phyloP scores from a whole-genome alignment of 1,140 invertebrate genomes.

The Colletes gigas region DNA sequence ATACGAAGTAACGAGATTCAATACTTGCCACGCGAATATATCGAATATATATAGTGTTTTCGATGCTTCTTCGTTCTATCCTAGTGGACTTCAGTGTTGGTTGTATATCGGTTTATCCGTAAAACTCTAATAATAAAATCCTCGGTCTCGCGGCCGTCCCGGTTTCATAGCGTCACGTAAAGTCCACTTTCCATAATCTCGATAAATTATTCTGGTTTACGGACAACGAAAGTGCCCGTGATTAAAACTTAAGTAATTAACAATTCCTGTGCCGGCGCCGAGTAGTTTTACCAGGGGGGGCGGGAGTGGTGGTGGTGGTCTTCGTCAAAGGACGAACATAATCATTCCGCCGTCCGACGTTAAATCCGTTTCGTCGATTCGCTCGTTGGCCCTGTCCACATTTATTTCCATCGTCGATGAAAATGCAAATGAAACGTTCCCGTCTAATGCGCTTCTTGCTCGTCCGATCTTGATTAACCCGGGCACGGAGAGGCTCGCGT shows the following conservation, averaged over 20 bases:
- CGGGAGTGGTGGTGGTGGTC: too few species aligned
- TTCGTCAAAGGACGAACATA: background rate
- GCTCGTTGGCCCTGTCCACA: background rate
- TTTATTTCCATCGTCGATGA: slow-evolving; percentile 6
- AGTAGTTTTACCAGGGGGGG: too few species aligned
- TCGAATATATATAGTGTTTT: too few species aligned
- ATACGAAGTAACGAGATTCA: too few species aligned
- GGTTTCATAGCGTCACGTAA: background rate
- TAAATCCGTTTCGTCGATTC: background rate
- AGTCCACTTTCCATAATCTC: background rate
- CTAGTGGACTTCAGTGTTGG: too few species aligned
- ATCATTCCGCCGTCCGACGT: background rate
- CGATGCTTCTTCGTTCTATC: too few species aligned
- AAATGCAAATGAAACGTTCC: slow-evolving; percentile 25
- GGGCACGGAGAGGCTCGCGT: too few species aligned
- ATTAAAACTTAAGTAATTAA: slow-evolving; percentile 1
- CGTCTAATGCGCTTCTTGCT: slow-evolving; percentile 12
- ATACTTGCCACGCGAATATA: too few species aligned
- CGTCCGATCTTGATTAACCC: background rate
- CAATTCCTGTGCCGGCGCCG: background rate
- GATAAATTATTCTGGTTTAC: background rate
- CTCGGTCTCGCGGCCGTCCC: too few species aligned
- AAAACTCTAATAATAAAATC: too few species aligned
- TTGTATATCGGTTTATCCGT: too few species aligned
- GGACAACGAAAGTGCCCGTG: background rate